Base-by-base conservation (phyloP, 2,113 vertebrate species). In the Calcarius ornatus region DNA sequence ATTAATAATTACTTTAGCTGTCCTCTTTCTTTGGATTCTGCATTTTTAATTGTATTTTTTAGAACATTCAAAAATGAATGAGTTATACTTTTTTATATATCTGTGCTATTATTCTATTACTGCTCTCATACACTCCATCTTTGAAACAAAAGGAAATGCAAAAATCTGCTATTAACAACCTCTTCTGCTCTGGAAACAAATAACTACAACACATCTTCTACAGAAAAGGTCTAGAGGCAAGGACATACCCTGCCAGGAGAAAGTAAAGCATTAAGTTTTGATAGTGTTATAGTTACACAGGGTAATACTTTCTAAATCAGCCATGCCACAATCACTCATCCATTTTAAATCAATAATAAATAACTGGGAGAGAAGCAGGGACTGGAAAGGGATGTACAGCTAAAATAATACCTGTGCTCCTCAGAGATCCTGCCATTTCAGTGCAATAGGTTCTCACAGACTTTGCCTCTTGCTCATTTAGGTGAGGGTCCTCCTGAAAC, bases 351-450 rank as follows among this genome's bases (percentile, higher is more conserved):
- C 47, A 78, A 80, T 25, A 54, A 17, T 35, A 53, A 69, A 48
- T 23, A 66, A 64, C 17, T 53, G 61, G 23, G 61, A 86, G 59
- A 65, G 65, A 81, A 88, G 24, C 45, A 77, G 24, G 14, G 27
- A 15, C 18, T 17, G 40, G 53, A 27, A 11, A 84, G 66, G 8
- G 21, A 70, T 63, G 66, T 63, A 45, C 31, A 86, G 69, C 47
- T 65, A 19, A 85, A 94, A 73, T 18, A 91, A 2, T 88, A 98
- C 98, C 98, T 97, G 56, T 92, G 56, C 12, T 95, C 88, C 86
- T 96, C 68, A 57, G 84, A 84, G 78, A 72, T 53, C 80, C 95
- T 9, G 3, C 27, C n/a, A 7, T 45, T 92, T 95, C 81, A 86
- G 88, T 47, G 45, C 82, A 51, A 89, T 70, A 82, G 10, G 15